Evolutionary conservation across 2,797 vertebrate genomes (phyloP), one percentile per base, ranked within the genome.

Genomic region (Clarias platycephalus): DNA sequence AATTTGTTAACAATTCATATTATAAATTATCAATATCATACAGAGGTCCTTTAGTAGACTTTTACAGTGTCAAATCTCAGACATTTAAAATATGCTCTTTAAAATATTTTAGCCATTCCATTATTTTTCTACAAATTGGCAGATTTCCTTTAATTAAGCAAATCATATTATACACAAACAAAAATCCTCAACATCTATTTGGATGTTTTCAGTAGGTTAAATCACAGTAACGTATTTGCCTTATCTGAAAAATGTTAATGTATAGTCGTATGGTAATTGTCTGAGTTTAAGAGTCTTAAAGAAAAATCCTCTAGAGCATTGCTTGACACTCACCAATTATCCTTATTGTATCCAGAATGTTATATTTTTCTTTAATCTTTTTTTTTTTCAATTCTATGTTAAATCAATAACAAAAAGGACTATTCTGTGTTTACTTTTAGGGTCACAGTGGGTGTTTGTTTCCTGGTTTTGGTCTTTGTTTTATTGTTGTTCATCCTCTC

Each of bases 311-410:
- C 10, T n/a, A 86, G 86, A 84, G 15, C 62, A 76, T 72, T 67
- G 87, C 86, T 84, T 85, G 68, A 80, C 76, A 63, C 87, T 86
- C 72, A 63, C 86, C 87, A 88, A 90, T 89, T 87, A 89, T 80
- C 72, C 82, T 22, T 62, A 86, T 70, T 77, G 10, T 86, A 88
- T 44, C 8, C 9, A 9, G 1, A 44, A 44, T 44, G 88, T 88
- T 86, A 86, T 76, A 85, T 83, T 79, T 87, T 70, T 62, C 71
- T 74, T 78, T 83, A 40, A 49, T 26, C 13, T 72, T 37, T 34
- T 72, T 34, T 72, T 13, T 24, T 16, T 26, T 26, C 9, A 44
- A 2, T 13, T 26, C 5, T 16, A 74, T 13, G n/a, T 53, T 24
- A 16, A 74, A 74, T 74, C 44, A 55, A 1, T 55, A 74, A 4